phyloP scores from a whole-genome alignment of 2,113 vertebrate species.

The Pongo abelii region DNA sequence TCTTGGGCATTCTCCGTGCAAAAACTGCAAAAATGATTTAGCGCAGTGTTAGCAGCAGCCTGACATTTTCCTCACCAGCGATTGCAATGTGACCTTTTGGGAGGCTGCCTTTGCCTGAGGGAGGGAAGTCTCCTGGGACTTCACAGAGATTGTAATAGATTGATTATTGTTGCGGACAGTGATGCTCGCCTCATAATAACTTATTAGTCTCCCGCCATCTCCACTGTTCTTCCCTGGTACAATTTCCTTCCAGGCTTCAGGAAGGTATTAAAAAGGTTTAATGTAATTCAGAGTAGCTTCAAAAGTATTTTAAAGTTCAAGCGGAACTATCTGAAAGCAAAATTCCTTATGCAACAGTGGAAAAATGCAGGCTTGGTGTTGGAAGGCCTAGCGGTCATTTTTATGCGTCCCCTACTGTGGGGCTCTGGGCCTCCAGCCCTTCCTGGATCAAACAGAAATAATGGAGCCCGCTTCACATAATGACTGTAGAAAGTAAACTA shows the following conservation, averaged over 20 bases:
- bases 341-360: background rate
- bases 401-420: fast-evolving
- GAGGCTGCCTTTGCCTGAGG: background rate
- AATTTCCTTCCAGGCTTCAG: conserved; percentile 7
- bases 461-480: background rate
- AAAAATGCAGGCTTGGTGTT: background rate
- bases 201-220: background rate
- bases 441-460: background rate
- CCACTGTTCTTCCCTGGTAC: background rate
- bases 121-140: background rate
- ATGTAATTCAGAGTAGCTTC: background rate
- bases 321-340: background rate
- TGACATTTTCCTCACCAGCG: conserved; percentile 8
- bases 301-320: conserved; percentile 34
- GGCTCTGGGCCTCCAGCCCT: background rate
- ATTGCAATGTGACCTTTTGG: background rate
- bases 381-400: background rate
- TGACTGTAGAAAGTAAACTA: background rate
- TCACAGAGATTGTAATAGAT: background rate
- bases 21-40: background rate
- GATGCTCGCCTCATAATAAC: background rate
- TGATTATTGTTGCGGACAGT: background rate
- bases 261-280: background rate
- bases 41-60: background rate
- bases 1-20: background rate